Base-by-base conservation (phyloP, 2,888 invertebrate species). In the Coremacera marginata region DNA sequence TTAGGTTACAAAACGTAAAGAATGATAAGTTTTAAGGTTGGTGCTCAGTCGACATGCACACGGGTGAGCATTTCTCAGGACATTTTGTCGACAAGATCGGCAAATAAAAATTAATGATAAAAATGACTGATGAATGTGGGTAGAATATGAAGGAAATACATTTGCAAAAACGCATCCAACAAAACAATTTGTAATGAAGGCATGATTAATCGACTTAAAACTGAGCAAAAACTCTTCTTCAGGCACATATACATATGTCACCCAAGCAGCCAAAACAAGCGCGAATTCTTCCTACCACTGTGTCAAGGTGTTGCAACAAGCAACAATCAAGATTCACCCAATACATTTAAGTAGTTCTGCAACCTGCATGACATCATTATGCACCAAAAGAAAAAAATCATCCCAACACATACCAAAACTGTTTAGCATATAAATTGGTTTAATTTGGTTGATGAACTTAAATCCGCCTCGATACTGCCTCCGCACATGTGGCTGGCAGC, bases 381-480 rank as follows among this genome's bases (percentile, higher is more conserved):
- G 25, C 25, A 25, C 19, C 7, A 11, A 22, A 57, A 16, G 27
- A 57, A 57, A 68, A 22, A 67, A 19, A 68, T 14, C 8, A 27
- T 25, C 34, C 44, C 37, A 9, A 14, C 4, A 49, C 14, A 67
- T 34, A n/a, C 27, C 57, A 8, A 52, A 37, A 25, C 49, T 72
- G 51, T 74, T 76, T 76, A 62, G 77, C 77, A 77, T 77, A 67
- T 77, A 77, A 77, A 77, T 77, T 73, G 77, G 70, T 73, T 73
- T 63, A 77, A 68, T 77, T 73, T 73, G 68, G 67, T 68, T 72
- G 68, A 77, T 73, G 72, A 76, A 57, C 76, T 51, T 55, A 25
- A 55, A 52, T n/a, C 55, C 70, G 19, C 52, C 52, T 27, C 49
- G 19, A 49, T 51, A 27, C 16, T 27, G 70, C 63, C 31, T 55